Evolutionary conservation across 2,113 vertebrate species (phyloP).

Genomic region (Notechis scutatus): DNA sequence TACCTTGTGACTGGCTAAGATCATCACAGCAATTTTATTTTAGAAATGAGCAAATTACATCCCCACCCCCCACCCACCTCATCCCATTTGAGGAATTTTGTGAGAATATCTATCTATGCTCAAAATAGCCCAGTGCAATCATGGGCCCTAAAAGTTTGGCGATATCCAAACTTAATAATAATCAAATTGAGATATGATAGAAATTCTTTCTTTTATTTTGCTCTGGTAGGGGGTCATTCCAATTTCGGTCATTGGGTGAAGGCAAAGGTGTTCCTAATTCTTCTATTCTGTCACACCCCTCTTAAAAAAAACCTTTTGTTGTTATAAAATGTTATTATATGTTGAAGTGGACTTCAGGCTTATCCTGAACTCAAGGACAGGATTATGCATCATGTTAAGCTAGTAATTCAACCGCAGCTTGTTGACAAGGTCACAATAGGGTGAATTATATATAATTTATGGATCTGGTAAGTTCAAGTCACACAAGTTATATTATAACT

Average conservation of each 20-base stretch:
- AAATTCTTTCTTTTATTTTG: not conserved
- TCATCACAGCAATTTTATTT: not conserved
- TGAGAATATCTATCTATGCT: not conserved
- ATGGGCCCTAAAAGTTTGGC: not conserved
- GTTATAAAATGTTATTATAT: not conserved
- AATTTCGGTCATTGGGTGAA: not conserved
- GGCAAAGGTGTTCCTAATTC: not conserved
- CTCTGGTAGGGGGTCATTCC: not conserved
- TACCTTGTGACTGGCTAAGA: not conserved
- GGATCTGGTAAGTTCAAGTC: not conserved
- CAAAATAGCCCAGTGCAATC: not conserved
- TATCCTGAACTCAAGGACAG: not conserved
- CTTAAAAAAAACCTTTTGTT: not conserved
- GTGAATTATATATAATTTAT: not conserved
- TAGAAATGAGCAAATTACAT: not conserved
- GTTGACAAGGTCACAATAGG: not conserved
- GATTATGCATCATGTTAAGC: not conserved
- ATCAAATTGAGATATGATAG: not conserved
- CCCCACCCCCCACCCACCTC: too few species aligned
- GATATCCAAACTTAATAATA: not conserved
- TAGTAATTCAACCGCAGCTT: not conserved
- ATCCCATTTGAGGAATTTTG: not conserved
- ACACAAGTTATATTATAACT: not conserved
- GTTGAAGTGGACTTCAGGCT: not conserved
- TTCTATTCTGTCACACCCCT: not conserved